Conservation (phyloP, 2,888 invertebrate genomes). For the Mesoligia furuncula region DNA sequence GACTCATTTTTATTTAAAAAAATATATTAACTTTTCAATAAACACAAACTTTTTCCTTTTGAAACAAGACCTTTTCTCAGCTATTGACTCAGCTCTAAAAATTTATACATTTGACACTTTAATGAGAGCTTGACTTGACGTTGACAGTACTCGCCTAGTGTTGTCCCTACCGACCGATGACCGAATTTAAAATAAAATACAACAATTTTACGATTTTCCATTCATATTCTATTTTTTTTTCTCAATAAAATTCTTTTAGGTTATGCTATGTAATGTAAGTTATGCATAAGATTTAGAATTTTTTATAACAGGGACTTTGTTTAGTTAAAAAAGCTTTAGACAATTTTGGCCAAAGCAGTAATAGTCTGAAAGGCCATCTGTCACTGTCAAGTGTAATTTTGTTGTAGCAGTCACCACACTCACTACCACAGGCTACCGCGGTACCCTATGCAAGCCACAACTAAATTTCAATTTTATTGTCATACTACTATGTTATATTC, state of each 20-base stretch:
- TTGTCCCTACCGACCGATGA: background rate
- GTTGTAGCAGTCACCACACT: too few relatives aligned
- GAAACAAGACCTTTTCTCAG: background rate
- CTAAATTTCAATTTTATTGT: too few relatives aligned
- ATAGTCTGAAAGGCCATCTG: too few relatives aligned
- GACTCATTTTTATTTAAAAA: conserved; percentile 12
- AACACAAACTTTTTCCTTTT: background rate
- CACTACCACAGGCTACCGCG: too few relatives aligned
- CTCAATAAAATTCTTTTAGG: too few relatives aligned
- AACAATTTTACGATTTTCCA: background rate
- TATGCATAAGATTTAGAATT: background rate
- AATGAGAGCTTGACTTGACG: background rate
- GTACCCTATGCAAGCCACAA: too few relatives aligned
- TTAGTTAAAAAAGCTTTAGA: background rate
- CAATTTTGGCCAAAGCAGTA: background rate
- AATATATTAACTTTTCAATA: background rate
- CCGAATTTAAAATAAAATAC: background rate
- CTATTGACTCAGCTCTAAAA: background rate
- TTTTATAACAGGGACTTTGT: background rate
- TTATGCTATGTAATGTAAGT: background rate
- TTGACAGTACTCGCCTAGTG: background rate
- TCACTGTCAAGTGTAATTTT: too few relatives aligned
- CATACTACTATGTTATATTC: too few relatives aligned
- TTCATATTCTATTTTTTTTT: background rate
- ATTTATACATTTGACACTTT: background rate